Conservation (phyloP, 2,888 invertebrate species). For the Phortica magna region DNA sequence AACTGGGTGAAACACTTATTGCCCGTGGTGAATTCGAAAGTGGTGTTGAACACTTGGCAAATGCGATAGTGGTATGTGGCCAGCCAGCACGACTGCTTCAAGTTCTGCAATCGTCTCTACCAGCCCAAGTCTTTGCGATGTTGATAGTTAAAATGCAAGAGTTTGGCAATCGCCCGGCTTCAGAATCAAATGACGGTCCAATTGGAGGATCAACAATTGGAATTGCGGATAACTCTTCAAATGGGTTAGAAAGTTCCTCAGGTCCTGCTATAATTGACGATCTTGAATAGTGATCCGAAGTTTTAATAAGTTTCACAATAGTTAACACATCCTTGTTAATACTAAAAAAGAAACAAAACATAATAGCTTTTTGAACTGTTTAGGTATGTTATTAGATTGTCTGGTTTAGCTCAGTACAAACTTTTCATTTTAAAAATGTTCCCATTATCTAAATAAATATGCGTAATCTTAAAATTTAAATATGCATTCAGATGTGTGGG, state of each 20-base stretch:
- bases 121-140: constrained; percentile 95
- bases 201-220: constrained; percentile 57
- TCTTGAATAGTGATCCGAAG: constrained; percentile 68
- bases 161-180: constrained; percentile 71
- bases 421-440: constrained; percentile 48
- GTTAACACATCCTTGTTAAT: background rate
- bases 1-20: constrained; percentile 94
- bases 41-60: constrained; percentile 97
- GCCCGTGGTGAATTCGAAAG: constrained; percentile 91
- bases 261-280: constrained; percentile 71
- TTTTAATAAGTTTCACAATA: too few species aligned
- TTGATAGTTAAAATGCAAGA: constrained; percentile 85
- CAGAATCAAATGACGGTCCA: constrained; percentile 68
- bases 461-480: constrained; percentile 29
- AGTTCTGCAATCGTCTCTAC: constrained; percentile 93
- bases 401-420: constrained; percentile 48
- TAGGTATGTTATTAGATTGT: background rate
- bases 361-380: too few species aligned
- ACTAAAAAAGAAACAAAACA: background rate
- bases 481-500: too few species aligned
- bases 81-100: constrained; percentile 80
- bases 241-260: constrained; percentile 61
- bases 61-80: constrained; percentile 98
- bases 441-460: constrained; percentile 35
- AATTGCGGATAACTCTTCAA: too few species aligned